Conservation (phyloP, 2,888 invertebrate species). For the Dryocosmus kuriphilus region DNA sequence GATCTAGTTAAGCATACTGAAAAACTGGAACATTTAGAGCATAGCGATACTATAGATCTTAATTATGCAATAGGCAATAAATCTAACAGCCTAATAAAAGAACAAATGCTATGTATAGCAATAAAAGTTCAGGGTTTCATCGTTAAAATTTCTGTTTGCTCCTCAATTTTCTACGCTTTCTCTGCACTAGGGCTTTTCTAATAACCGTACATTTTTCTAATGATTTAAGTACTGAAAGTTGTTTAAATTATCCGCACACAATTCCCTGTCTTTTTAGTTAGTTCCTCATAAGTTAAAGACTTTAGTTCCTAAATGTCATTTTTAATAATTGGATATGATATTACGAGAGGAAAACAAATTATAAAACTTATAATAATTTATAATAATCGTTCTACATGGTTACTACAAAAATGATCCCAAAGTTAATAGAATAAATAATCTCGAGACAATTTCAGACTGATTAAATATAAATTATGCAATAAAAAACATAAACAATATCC, state of each 20-base stretch:
- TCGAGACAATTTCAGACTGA: too few relatives aligned
- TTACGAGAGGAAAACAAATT: not conserved
- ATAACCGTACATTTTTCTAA: constrained; percentile 1
- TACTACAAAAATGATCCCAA: too few relatives aligned
- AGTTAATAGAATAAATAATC: too few relatives aligned
- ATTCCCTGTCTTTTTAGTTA: not conserved
- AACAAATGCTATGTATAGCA: not conserved
- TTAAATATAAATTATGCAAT: too few relatives aligned
- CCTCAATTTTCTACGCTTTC: constrained; percentile 25
- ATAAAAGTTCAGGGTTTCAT: constrained; percentile 12
- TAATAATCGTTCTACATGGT: not conserved
- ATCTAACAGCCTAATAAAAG: not conserved
- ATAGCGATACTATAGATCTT: not conserved
- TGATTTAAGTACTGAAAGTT: not conserved
- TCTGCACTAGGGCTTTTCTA: constrained; percentile 2
- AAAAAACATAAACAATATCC: too few relatives aligned
- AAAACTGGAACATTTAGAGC: not conserved
- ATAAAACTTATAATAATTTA: not conserved
- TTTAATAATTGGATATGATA: not conserved
- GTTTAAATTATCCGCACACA: not conserved
- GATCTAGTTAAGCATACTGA: not conserved
- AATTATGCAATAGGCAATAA: not conserved
- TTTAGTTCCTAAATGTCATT: not conserved
- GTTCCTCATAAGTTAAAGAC: not conserved
- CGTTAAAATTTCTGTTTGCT: constrained; percentile 25